phyloP scores from a whole-genome alignment of 2,797 vertebrate species.

The Eutrigla gurnardus region DNA sequence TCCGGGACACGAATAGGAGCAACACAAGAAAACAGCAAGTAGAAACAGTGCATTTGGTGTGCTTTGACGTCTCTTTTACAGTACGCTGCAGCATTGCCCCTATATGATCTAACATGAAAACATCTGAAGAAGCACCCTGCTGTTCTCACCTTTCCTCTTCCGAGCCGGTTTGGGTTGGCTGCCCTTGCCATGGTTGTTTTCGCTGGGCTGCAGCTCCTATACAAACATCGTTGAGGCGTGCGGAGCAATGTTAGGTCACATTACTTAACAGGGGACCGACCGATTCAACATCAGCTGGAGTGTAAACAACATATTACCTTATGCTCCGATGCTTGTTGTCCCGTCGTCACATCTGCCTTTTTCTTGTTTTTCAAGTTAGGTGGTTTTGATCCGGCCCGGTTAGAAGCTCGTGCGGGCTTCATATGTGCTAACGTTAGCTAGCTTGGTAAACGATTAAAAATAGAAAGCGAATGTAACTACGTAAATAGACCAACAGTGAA shows the following conservation, averaged over 20 bases:
- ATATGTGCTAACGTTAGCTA: constrained; percentile 17
- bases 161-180: constrained; percentile 2
- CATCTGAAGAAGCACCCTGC: neutral
- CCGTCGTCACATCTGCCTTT: neutral
- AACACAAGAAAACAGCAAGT: neutral
- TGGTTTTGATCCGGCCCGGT: constrained; percentile 54
- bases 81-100: neutral
- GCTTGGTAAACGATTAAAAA: too few relatives aligned
- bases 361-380: constrained; percentile 54
- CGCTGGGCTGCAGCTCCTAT: constrained; percentile 25
- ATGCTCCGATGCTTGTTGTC: neutral
- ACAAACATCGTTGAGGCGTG: neutral
- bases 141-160: constrained; percentile 66
- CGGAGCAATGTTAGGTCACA: neutral
- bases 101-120: neutral
- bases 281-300: too few relatives aligned
- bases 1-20: constrained; percentile 3
- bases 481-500: neutral
- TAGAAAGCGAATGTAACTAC: neutral
- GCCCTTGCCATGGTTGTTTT: neutral
- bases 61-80: neutral
- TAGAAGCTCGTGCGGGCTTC: constrained; percentile 75
- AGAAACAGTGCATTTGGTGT: neutral
- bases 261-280: neutral
- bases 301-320: constrained; percentile 40